Evolutionary conservation across 1,140 invertebrate species (phyloP), one percentile per base, ranked within the genome.

Genomic region (Scaptomyza pallida): DNA sequence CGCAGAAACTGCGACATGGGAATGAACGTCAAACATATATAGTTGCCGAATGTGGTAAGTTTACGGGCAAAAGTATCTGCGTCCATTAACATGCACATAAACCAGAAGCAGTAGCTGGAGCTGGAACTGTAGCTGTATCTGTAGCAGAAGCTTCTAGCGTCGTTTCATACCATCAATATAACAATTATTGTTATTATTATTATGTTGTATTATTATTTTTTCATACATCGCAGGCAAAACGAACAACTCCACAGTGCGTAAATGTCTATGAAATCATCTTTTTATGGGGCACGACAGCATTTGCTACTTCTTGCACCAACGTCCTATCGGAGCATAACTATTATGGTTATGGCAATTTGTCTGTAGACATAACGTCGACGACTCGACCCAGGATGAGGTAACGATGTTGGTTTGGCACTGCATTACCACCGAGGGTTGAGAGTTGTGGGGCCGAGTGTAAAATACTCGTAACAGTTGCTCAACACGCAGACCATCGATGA

Each of bases 291-390:
- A 62, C 48, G 9, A 56, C 30, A 45, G 43, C 56, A 35, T 35
- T 47, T 45, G 26, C 47, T 15, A 52, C 44, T 56, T 65, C 48
- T 15, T 57, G 15, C 60, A 48, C 60, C 50, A 41, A 54, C 21
- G 16, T 37, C 33, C 15, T 41, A 37, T 33, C 65, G 41, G 41
- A 45, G 45, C 65, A 74, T 78, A 78, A 71, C 82, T 85, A 86
- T 86, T 82, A 86, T 88, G 82, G 74, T 88, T 86, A 86, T 86
- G 78, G 82, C 82, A 86, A 86, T 86, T 86, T 86, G 82, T 88
- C 82, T 82, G 82, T 88, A 82, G 82, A 86, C 82, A 86, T 72
- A 78, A 82, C 74, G 75, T 65, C 78, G 65, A 67, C 79, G 78
- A 62, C n/a, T 21, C 5, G 10, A 6, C 44, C 37, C n/a, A 30